Evolutionary conservation across 2,797 vertebrate species (phyloP).

Genomic region (Sarcophilus harrisii): DNA sequence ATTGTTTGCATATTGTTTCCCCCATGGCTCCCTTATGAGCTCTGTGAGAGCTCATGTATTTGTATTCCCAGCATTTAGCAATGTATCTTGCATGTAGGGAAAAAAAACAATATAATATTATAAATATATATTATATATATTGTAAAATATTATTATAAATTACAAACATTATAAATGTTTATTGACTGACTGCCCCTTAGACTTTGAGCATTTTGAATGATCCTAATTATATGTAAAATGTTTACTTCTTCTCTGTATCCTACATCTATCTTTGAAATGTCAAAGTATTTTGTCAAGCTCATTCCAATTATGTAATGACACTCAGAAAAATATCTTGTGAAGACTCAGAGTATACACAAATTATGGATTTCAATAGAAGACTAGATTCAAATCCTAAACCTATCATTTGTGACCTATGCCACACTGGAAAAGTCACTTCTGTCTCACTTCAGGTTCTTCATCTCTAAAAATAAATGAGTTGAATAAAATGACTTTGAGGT

Average conservation of each 20-base stretch:
- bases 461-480: constrained; percentile 6
- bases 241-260: not conserved
- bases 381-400: not conserved
- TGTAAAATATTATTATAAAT: too few species aligned
- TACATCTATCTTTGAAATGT: not conserved
- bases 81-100: too few species aligned
- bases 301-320: not conserved
- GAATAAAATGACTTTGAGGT: constrained; percentile 33
- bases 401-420: not conserved
- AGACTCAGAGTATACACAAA: not conserved
- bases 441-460: not conserved
- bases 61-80: too few species aligned
- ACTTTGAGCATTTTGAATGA: too few species aligned
- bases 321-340: not conserved
- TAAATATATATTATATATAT: too few species aligned
- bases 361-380: not conserved
- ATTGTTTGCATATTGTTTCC: too few species aligned
- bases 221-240: too few species aligned
- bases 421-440: not conserved
- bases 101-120: too few species aligned
- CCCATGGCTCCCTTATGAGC: too few species aligned
- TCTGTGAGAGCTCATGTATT: too few species aligned
- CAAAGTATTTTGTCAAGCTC: not conserved
- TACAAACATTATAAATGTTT: too few species aligned
- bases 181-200: too few species aligned